Evolutionary conservation across 2,113 vertebrate genomes (phyloP).

Genomic region (Damaliscus lunatus): DNA sequence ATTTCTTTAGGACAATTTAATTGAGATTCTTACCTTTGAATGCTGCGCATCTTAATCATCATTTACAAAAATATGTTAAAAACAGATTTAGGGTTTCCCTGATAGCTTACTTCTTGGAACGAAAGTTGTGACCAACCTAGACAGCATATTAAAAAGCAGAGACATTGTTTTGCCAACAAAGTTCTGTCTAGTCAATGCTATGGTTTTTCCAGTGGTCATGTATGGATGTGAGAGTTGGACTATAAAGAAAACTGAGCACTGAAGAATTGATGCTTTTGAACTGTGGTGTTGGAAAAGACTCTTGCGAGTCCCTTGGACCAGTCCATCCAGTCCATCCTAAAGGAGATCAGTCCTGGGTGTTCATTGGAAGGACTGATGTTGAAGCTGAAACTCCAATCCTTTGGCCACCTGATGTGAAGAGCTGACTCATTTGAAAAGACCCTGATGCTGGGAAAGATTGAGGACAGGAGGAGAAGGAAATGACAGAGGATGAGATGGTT

Average conservation of each 20-base stretch:
- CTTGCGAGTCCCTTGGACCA: no score
- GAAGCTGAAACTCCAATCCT: no score
- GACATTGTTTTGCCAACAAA: no score
- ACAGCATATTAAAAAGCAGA: no score
- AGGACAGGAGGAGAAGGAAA: no score
- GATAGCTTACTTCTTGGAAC: neutral
- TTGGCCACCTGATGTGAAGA: no score
- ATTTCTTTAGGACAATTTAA: neutral
- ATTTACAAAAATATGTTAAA: neutral
- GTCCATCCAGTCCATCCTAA: neutral
- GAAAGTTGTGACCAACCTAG: no score
- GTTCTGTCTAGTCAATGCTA: neutral
- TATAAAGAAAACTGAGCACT: rapidly evolving
- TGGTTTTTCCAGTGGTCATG: neutral
- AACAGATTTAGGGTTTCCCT: neutral
- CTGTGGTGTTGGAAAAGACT: no score
- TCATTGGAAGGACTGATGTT: no score
- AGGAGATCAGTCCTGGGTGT: neutral
- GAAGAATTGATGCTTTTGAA: neutral
- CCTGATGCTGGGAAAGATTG: no score
- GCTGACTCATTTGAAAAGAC: no score
- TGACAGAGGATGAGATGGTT: no score
- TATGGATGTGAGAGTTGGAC: neutral
- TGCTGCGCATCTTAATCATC: neutral
- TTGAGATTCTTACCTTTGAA: neutral